Base-by-base conservation (phyloP, 2,113 vertebrate genomes). In the Talpa occidentalis region DNA sequence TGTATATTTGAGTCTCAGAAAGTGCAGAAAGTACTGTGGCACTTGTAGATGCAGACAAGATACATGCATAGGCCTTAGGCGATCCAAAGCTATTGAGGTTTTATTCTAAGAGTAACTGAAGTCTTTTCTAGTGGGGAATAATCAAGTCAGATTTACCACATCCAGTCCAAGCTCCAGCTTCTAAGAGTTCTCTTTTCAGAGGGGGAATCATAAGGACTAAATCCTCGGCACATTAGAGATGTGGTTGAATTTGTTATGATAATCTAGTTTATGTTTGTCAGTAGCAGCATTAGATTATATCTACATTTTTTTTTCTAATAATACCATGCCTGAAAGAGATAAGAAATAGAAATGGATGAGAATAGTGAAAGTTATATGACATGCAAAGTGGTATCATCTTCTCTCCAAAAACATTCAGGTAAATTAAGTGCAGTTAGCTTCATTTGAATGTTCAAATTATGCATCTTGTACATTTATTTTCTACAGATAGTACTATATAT, bases 31-130 rank as follows among this genome's bases (percentile, higher is more conserved):
- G 12, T 17, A 17, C 14, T 10, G 1, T 1, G 32, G 19, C 5
- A 10, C 0, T 10, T 11, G 28, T 0, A 37, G 35, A 10, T 3
- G 8, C 2, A 80, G 54, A 44, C 54, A 14, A 5, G 22, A 16
- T 52, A 35, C 24, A 14, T 6, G 6, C 10, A 32, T 17, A 24
- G 15, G 8, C 22, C 37, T 44, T 7, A 67, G 44, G 30, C 6
- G 22, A 8, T 14, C 49, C 19, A 19, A 54, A n/a, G 5, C 22
- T 52, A 10, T 24, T 62, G 67, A 24, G 12, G 16, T 56, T 90
- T 35, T 52, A 32, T 66, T 69, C n/a, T 17, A 3, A 44, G 26
- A 4, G 4, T 73, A 74, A 14, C 5, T 17, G 11, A 35, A 26
- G 4, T 54, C 66, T 70, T 42, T 88, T 52, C 47, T 35, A 66